These are phyloP conservation scores for Sphenopsis melanotis DNA, from an alignment of 2,797 vertebrate species.

Conservation along the genomic window DNA sequence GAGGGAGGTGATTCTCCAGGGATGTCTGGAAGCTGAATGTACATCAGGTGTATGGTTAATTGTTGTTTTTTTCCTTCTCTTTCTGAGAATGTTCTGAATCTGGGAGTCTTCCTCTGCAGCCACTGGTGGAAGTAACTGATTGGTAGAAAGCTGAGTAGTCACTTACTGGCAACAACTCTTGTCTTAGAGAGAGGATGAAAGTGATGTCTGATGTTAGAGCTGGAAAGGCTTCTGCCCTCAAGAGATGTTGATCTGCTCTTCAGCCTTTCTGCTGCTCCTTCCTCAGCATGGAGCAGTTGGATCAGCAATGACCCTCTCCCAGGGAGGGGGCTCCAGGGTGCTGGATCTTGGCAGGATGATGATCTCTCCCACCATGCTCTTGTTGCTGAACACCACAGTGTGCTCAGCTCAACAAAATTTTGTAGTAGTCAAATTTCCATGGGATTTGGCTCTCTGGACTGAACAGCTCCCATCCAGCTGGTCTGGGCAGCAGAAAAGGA, in stretches of 20 bases:
- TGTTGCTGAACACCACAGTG: background rate
- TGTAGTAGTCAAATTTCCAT: rapidly evolving
- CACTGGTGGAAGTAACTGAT: background rate
- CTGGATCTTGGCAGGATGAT: background rate
- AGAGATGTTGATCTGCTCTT: background rate
- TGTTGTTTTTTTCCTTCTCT: background rate
- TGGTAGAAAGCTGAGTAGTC: background rate
- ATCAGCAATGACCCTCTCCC: background rate
- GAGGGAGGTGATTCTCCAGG: background rate
- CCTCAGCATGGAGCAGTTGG: background rate
- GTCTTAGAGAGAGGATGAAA: background rate
- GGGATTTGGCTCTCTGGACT: background rate
- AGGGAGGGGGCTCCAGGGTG: background rate
- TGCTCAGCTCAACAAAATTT: rapidly evolving
- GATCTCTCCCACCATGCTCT: background rate
- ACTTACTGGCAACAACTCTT: background rate
- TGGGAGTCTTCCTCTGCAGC: background rate
- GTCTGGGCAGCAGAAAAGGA: background rate
- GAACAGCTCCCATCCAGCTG: background rate
- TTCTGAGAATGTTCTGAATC: background rate
- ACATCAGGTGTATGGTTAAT: background rate
- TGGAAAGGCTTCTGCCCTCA: background rate
- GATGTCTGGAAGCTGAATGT: background rate
- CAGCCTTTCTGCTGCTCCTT: background rate
- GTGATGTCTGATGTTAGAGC: background rate